Evolutionary conservation across 2,888 invertebrate genomes (phyloP).

Genomic region (Sicus ferrugineus): DNA sequence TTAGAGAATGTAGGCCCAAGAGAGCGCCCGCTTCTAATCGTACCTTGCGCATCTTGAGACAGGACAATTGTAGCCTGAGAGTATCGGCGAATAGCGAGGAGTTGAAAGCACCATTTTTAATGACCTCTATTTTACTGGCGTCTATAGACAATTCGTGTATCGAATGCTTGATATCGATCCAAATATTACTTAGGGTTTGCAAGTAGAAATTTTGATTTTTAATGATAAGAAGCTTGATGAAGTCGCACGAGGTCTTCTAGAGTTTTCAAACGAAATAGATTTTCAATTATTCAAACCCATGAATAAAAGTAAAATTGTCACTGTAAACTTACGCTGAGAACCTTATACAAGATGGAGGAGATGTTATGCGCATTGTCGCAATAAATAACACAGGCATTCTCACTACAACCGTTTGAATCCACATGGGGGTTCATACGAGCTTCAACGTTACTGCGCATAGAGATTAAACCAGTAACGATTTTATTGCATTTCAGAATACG

Average conservation of each 20-base stretch:
- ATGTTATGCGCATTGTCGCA: constrained; percentile 40
- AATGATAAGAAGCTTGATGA: constrained; percentile 42
- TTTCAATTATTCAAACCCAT: too few species aligned
- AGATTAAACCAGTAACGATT: neutral
- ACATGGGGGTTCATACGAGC: neutral
- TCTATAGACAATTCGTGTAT: constrained; percentile 47
- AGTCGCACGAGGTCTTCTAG: constrained; percentile 41
- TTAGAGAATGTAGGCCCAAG: constrained; percentile 51
- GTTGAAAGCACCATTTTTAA: constrained; percentile 53
- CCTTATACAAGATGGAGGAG: constrained; percentile 32
- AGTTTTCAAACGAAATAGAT: neutral
- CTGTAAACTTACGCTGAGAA: constrained; percentile 39
- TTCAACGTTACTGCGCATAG: neutral
- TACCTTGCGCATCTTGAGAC: constrained; percentile 45
- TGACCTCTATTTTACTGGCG: constrained; percentile 41
- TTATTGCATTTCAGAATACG: too few species aligned
- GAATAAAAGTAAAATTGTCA: neutral
- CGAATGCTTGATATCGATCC: constrained; percentile 35
- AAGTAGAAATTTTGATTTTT: constrained; percentile 42
- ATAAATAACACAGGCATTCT: constrained; percentile 37
- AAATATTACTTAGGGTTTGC: constrained; percentile 32
- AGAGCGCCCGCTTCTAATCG: constrained; percentile 50
- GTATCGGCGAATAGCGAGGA: constrained; percentile 50
- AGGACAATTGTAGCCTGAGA: constrained; percentile 42
- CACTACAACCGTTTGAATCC: constrained; percentile 35